Evolutionary conservation across 2,113 vertebrate genomes (phyloP).

Genomic region (Rhadina sibilatrix): DNA sequence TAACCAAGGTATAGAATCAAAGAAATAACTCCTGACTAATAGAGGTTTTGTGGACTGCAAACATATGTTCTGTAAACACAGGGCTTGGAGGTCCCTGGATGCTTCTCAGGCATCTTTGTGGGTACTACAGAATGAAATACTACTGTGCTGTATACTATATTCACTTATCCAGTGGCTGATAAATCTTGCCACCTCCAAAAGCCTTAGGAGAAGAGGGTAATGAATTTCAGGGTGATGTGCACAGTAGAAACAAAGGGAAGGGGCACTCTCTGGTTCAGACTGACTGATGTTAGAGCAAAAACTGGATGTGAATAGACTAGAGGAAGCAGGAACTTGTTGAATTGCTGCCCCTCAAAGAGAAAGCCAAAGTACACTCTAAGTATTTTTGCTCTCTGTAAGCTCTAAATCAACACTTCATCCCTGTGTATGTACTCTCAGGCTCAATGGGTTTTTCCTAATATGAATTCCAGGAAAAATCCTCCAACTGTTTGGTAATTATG

Average conservation of each 20-base stretch:
- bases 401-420: neutral
- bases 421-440: fast-evolving
- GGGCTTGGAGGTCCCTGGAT: neutral
- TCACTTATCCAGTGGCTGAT: neutral
- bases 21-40: slow-evolving; percentile 12
- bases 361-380: neutral
- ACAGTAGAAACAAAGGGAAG: slow-evolving; percentile 22
- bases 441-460: neutral
- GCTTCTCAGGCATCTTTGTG: neutral
- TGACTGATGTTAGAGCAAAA: slow-evolving; percentile 35
- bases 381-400: neutral
- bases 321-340: neutral
- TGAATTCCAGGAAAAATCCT: neutral
- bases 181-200: neutral
- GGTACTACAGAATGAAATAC: neutral
- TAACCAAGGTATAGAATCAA: neutral
- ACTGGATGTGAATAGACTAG: neutral
- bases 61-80: neutral
- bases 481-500: neutral
- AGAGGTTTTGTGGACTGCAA: neutral
- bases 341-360: neutral
- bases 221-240: slow-evolving; percentile 30
- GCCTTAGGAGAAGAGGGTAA: neutral
- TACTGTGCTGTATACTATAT: neutral
- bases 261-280: neutral